Percentiles rank a stretch among this genome's conserved stretches.
phyloP scores from a whole-genome alignment of 2,113 vertebrate genomes.

The Pleuronectes platessa region DNA sequence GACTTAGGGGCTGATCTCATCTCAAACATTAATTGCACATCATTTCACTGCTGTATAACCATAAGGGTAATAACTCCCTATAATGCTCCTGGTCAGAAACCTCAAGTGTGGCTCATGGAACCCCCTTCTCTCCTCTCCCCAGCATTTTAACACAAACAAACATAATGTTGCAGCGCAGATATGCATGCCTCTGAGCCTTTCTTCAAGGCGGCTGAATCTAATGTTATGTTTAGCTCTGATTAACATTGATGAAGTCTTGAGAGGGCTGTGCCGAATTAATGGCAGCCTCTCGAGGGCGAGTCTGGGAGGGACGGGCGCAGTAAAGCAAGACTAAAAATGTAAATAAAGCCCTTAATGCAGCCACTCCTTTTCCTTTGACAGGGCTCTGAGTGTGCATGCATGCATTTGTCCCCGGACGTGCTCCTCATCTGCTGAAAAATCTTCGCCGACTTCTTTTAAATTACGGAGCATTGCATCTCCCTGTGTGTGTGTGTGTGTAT shows the following conservation, averaged over 20 bases:
- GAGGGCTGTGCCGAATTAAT: constrained; percentile 66
- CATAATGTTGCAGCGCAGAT: constrained; percentile 12
- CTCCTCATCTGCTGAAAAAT: constrained; percentile 6
- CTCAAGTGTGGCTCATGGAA: neutral
- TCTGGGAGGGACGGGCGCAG: constrained; percentile 39
- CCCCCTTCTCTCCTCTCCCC: neutral
- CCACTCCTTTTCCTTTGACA: constrained; percentile 33
- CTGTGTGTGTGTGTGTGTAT: neutral
- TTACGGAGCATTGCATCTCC: neutral
- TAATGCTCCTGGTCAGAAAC: neutral
- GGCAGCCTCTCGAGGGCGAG: constrained; percentile 48
- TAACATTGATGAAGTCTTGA: constrained; percentile 68
- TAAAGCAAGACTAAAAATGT: constrained; percentile 51
- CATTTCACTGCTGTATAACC: neutral
- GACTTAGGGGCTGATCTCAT: no score
- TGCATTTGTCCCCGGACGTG: constrained; percentile 10
- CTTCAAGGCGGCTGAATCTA: constrained; percentile 46
- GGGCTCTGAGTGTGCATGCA: neutral
- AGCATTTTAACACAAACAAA: constrained; percentile 42
- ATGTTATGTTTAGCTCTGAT: constrained; percentile 68
- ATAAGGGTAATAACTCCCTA: constrained; percentile 1
- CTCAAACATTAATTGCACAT: no score
- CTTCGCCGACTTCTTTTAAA: neutral
- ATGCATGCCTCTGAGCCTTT: constrained; percentile 13
- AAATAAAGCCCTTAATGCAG: constrained; percentile 59